Percentiles rank a stretch among this genome's conserved stretches.
phyloP scores from a whole-genome alignment of 2,797 vertebrate genomes.

The Pangasius djambal region DNA sequence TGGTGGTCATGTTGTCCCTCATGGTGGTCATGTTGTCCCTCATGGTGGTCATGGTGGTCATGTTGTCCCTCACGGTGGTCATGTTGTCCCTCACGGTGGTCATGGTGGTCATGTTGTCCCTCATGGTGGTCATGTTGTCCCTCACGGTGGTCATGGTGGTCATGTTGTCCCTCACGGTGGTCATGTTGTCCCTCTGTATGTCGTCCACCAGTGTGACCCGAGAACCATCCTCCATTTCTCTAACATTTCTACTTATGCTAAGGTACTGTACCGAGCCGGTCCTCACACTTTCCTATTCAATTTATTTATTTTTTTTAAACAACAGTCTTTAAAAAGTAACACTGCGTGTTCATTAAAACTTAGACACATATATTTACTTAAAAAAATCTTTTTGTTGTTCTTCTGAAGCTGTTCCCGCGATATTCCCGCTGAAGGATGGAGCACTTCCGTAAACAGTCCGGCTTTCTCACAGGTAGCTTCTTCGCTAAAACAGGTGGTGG shows the following conservation, averaged over 20 bases:
- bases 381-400: too few relatives aligned
- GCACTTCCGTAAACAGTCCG: constrained; percentile 29
- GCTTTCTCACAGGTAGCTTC: background rate
- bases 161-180: background rate
- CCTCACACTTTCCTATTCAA: background rate
- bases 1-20: too few relatives aligned
- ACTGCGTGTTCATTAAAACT: background rate
- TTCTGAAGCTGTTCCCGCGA: background rate
- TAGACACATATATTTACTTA: background rate
- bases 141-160: too few relatives aligned
- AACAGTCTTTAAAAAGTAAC: background rate
- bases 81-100: too few relatives aligned
- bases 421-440: background rate
- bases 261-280: background rate
- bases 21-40: too few relatives aligned
- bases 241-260: background rate
- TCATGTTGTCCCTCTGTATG: background rate
- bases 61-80: too few relatives aligned
- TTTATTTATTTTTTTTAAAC: background rate
- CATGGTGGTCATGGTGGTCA: too few relatives aligned
- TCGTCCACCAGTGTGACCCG: background rate
- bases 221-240: background rate
- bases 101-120: too few relatives aligned
- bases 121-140: too few relatives aligned
- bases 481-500: background rate